Percentiles rank a stretch among this genome's conserved stretches.
Evolutionary conservation across 2,113 vertebrate species (phyloP).

Genomic region (Ceyx melanurus): DNA sequence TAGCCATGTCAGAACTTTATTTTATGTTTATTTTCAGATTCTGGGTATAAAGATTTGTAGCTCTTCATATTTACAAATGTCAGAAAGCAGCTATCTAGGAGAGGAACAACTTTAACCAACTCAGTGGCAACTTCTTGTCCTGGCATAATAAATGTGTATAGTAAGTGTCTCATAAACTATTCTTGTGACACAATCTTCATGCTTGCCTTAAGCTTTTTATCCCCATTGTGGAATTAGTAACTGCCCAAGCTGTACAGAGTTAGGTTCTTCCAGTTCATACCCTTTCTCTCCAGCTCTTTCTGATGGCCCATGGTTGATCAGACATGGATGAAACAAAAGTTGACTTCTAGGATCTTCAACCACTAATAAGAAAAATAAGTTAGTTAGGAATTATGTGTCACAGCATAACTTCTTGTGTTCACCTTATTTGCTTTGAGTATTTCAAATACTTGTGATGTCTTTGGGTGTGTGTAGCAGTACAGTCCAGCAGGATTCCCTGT

Average conservation of each 20-base stretch:
- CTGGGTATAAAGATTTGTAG: accelerated
- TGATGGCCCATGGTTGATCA: not conserved
- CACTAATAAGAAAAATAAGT: not conserved
- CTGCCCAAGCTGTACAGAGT: not conserved
- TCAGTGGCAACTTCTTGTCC: accelerated
- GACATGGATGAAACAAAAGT: not conserved
- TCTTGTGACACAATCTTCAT: not conserved
- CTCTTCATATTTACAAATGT: not conserved
- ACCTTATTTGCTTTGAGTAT: not conserved
- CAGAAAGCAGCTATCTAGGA: not conserved
- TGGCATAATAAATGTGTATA: not conserved
- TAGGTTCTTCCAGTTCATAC: not conserved
- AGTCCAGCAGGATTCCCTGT: not conserved
- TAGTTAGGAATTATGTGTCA: not conserved
- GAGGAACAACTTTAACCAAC: not conserved
- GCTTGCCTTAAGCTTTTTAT: not conserved
- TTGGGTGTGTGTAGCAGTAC: not conserved
- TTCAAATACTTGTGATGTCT: not conserved
- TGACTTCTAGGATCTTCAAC: not conserved
- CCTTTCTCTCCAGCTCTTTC: not conserved
- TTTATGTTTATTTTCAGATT: not conserved
- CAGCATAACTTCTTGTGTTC: not conserved
- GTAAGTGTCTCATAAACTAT: too few species aligned
- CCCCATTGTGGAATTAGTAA: not conserved
- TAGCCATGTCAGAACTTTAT: not conserved